These are phyloP conservation scores for Danaus melanippus DNA, from an alignment of 1,140 invertebrate genomes.

Conservation along the genomic window DNA sequence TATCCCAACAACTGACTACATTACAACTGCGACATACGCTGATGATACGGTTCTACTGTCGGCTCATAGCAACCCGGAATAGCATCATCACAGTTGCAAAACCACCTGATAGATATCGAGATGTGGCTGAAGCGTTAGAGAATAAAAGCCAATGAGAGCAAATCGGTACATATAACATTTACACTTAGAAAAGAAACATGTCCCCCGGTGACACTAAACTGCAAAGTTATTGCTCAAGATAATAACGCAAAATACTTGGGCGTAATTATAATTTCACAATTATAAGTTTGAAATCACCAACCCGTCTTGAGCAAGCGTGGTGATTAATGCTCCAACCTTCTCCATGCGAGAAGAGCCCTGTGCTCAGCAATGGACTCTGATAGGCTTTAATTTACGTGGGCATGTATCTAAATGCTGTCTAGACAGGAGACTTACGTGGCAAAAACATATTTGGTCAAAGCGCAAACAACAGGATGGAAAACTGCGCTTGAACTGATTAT, in stretches of 20 bases:
- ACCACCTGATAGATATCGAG: neutral
- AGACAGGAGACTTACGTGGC: conserved; percentile 7
- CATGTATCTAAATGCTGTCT: no score
- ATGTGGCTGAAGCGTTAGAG: conserved; percentile 5
- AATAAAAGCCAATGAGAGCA: no score
- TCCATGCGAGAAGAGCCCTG: no score
- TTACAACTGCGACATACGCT: conserved; percentile 12
- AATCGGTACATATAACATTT: no score
- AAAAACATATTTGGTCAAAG: conserved; percentile 7
- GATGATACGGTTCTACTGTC: conserved; percentile 18
- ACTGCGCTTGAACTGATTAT: neutral
- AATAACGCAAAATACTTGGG: conserved; percentile 6
- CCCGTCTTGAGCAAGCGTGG: no score
- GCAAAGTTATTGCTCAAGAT: neutral
- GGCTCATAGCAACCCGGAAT: conserved; percentile 2
- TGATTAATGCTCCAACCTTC: no score
- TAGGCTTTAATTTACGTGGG: no score
- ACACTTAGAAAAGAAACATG: no score
- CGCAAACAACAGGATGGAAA: conserved; percentile 2
- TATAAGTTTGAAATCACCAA: no score
- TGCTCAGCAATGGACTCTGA: no score
- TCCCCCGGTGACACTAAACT: conserved; percentile 6
- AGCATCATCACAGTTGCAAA: conserved; percentile 8
- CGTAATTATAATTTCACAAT: no score
- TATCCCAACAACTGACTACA: conserved; percentile 11